These are phyloP conservation scores for Arrhamphus sclerolepis DNA, from an alignment of 2,797 vertebrate species.

Conservation along the genomic window DNA sequence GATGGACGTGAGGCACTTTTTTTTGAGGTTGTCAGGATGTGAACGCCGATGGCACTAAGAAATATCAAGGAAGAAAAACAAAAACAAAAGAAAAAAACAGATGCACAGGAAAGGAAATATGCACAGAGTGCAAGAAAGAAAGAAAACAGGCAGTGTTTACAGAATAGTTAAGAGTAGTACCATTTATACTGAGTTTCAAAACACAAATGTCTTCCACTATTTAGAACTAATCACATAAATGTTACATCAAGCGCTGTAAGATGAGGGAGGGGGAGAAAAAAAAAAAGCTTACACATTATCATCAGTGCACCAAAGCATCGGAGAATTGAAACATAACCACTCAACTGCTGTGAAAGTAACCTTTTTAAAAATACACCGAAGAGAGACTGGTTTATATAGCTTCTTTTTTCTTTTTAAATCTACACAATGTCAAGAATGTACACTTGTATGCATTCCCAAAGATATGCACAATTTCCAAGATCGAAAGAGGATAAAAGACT, in stretches of 20 bases:
- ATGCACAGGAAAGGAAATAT: constrained; percentile 76
- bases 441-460: constrained; percentile 81
- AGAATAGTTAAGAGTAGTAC: constrained; percentile 84
- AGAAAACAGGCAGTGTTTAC: constrained; percentile 83
- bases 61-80: constrained; percentile 45
- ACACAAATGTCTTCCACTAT: constrained; percentile 85
- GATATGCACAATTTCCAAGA: constrained; percentile 82
- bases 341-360: constrained; percentile 82
- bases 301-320: constrained; percentile 85
- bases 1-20: constrained; percentile 96
- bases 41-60: constrained; percentile 86
- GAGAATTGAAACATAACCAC: constrained; percentile 82
- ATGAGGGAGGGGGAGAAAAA: constrained; percentile 46
- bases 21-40: constrained; percentile 86
- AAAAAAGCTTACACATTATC: constrained; percentile 75
- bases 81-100: constrained; percentile 23
- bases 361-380: constrained; percentile 80
- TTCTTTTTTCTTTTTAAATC: constrained; percentile 73
- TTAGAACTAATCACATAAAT: constrained; percentile 84
- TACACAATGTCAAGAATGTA: constrained; percentile 83
- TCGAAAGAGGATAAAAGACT: constrained; percentile 82
- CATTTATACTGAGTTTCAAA: constrained; percentile 85
- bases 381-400: constrained; percentile 81
- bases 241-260: constrained; percentile 84
- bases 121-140: constrained; percentile 70